Percentiles rank a stretch among this genome's conserved stretches.
Conservation (phyloP, 2,888 invertebrate genomes). For the Petrophora chlorosata region DNA sequence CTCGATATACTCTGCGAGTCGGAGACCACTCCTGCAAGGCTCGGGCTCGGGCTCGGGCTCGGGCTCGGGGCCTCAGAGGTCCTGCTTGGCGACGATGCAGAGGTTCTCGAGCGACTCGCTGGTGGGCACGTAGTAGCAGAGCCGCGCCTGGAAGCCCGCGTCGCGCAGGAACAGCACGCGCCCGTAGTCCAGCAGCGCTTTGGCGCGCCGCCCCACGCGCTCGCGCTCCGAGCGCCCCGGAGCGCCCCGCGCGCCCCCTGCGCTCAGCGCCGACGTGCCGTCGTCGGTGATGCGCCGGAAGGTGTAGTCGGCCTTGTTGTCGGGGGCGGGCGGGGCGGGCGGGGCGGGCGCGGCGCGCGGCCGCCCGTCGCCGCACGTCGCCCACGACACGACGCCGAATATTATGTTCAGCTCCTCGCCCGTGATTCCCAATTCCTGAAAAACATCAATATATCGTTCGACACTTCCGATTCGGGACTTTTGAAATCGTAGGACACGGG, state of each 20-base stretch:
- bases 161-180: constrained; percentile 85
- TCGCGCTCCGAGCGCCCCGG: not conserved
- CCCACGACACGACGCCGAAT: constrained; percentile 94
- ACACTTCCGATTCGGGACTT: too few species aligned
- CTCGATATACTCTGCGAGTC: too few species aligned
- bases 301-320: constrained; percentile 41
- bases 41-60: too few species aligned
- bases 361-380: constrained; percentile 90
- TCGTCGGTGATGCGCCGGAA: constrained; percentile 25
- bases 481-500: too few species aligned
- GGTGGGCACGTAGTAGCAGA: constrained; percentile 86
- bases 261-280: constrained; percentile 15
- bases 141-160: constrained; percentile 83
- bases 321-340: constrained; percentile 89
- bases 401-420: constrained; percentile 88
- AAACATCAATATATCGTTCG: not conserved
- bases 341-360: constrained; percentile 70
- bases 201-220: constrained; percentile 87
- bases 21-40: too few species aligned
- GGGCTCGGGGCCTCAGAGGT: not conserved
- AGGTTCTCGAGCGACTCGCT: constrained; percentile 91
- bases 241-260: not conserved
- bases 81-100: constrained; percentile 86
- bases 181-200: constrained; percentile 90
- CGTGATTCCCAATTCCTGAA: constrained; percentile 82